Percentiles rank a stretch among this genome's conserved stretches.
These are phyloP conservation scores for Xenus cinereus DNA, from an alignment of 2,113 vertebrate species.

Conservation along the genomic window DNA sequence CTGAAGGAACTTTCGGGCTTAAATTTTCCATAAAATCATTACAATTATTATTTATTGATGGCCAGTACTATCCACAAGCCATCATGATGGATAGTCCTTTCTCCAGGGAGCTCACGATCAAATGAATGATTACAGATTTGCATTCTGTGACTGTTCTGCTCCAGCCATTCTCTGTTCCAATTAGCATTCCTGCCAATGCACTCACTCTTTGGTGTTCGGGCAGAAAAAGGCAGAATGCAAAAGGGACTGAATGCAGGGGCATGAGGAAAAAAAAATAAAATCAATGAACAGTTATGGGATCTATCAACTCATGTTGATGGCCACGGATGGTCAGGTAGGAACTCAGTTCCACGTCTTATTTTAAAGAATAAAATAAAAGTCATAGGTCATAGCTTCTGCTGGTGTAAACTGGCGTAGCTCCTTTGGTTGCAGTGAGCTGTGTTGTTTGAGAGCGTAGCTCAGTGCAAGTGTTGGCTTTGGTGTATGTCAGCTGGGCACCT, in stretches of 20 bases:
- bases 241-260: neutral
- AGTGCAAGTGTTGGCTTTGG: neutral
- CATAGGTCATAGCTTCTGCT: neutral
- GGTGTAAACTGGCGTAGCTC: neutral
- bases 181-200: conserved; percentile 28
- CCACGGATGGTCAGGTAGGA: neutral
- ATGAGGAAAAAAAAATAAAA: fast-evolving
- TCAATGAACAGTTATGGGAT: neutral
- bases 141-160: conserved; percentile 11
- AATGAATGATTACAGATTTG: conserved; percentile 14
- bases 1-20: neutral
- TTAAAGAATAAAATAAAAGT: neutral
- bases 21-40: conserved; percentile 26
- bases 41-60: conserved; percentile 43
- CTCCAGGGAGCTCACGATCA: neutral
- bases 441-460: neutral
- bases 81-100: neutral
- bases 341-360: neutral
- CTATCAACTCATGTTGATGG: neutral
- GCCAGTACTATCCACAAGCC: neutral
- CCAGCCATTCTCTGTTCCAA: neutral
- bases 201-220: neutral
- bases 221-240: neutral
- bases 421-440: neutral
- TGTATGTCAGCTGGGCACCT: neutral